Evolutionary conservation across 2,113 vertebrate species (phyloP).

Genomic region (Rhinolophus sinicus): DNA sequence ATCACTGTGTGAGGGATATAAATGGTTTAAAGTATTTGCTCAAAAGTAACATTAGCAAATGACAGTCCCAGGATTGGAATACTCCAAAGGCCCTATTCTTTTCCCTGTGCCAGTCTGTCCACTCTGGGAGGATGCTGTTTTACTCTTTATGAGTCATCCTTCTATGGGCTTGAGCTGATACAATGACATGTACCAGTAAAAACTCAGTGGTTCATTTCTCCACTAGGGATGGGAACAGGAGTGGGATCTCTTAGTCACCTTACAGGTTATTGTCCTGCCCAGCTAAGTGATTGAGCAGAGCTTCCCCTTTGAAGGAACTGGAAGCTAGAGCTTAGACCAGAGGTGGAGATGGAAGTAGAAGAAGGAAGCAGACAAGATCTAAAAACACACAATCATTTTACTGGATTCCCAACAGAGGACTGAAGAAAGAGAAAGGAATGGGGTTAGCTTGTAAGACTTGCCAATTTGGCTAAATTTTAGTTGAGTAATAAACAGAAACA

Average conservation of each 20-base stretch:
- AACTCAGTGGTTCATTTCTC: not conserved
- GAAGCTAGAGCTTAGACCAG: not conserved
- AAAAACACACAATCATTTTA: not conserved
- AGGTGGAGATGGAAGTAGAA: not conserved
- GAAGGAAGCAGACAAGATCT: not conserved
- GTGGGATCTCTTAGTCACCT: not conserved
- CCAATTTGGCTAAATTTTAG: slow-evolving; percentile 7
- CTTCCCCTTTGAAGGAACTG: not conserved
- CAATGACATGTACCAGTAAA: not conserved
- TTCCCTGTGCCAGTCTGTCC: not conserved
- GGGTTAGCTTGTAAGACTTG: not conserved
- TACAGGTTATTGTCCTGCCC: not conserved
- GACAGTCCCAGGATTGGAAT: not conserved
- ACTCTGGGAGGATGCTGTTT: not conserved
- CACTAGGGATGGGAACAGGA: not conserved
- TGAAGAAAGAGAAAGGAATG: slow-evolving; percentile 4
- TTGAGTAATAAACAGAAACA: not conserved
- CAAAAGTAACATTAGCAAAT: not conserved
- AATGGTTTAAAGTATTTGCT: not conserved
- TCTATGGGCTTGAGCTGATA: not conserved
- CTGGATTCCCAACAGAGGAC: not conserved
- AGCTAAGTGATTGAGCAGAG: not conserved
- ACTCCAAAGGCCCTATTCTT: not conserved
- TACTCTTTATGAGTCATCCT: not conserved
- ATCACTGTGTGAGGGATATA: too few species aligned